Conservation (phyloP, 2,113 vertebrate genomes). For the Cathartes aura region DNA sequence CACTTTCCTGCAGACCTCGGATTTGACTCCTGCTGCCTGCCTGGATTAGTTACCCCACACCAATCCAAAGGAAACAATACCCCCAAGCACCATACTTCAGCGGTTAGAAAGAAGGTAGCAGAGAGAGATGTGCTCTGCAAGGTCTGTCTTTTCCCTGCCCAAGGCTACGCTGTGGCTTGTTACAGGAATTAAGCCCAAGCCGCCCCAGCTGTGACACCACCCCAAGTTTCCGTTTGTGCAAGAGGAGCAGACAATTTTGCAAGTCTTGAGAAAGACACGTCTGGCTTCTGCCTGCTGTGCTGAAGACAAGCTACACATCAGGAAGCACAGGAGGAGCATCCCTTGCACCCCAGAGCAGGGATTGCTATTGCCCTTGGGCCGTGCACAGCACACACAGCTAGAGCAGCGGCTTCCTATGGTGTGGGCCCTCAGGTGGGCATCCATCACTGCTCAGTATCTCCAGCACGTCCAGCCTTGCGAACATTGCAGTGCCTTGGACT, state of each 20-base stretch:
- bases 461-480: not conserved
- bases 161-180: not conserved
- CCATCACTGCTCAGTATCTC: not conserved
- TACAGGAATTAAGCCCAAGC: not conserved
- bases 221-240: not conserved
- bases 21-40: not conserved
- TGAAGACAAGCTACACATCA: not conserved
- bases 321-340: not conserved
- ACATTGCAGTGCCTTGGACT: not conserved
- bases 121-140: not conserved
- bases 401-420: accelerated
- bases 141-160: not conserved
- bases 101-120: not conserved
- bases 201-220: not conserved
- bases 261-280: not conserved
- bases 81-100: not conserved
- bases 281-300: not conserved
- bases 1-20: not conserved
- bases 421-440: not conserved
- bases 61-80: not conserved
- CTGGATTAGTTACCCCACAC: not conserved
- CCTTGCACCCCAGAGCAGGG: accelerated
- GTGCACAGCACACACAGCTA: not conserved
- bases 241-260: not conserved
- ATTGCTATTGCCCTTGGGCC: accelerated